A percentile compares a stretch with the other conserved stretches of the same genome.
Evolutionary conservation across 2,797 vertebrate genomes (phyloP).

Genomic region (Acrossocheilus fasciatus): DNA sequence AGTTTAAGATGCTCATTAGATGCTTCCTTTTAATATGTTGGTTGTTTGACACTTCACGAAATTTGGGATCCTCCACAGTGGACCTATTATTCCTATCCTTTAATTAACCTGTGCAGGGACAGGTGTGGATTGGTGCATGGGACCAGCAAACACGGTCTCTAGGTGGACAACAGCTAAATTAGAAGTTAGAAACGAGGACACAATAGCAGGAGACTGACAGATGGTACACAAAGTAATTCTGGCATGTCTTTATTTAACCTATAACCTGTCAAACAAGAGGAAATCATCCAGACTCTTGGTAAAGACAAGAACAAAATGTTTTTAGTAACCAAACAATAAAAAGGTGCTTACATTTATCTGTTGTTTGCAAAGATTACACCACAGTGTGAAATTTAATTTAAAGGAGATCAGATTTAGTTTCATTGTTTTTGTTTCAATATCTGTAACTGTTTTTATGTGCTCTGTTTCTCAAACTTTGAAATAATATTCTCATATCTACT

Average conservation of each 20-base stretch:
- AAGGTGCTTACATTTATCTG: not conserved
- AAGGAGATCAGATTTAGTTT: not conserved
- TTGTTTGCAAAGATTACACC: not conserved
- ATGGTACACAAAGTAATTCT: constrained; percentile 68
- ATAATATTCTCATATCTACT: not conserved
- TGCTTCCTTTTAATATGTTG: not conserved
- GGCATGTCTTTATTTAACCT: constrained; percentile 70
- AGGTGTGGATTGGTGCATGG: constrained; percentile 61
- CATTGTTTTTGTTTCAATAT: not conserved
- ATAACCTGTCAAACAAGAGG: constrained; percentile 51
- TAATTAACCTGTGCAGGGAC: constrained; percentile 78
- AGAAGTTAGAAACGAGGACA: constrained; percentile 62
- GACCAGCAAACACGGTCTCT: constrained; percentile 64
- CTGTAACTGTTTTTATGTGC: not conserved
- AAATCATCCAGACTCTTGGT: constrained; percentile 39
- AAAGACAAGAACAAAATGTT: constrained; percentile 5
- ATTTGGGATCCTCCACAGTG: not conserved
- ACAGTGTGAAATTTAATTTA: not conserved
- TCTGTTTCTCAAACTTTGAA: not conserved
- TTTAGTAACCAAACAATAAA: constrained; percentile 27
- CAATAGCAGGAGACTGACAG: constrained; percentile 60
- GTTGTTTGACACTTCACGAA: not conserved
- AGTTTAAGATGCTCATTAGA: not conserved
- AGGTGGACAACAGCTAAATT: constrained; percentile 68
- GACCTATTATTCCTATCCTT: constrained; percentile 71